Evolutionary conservation across 1,140 invertebrate species (phyloP).

Genomic region (Notospermus geniculatus): DNA sequence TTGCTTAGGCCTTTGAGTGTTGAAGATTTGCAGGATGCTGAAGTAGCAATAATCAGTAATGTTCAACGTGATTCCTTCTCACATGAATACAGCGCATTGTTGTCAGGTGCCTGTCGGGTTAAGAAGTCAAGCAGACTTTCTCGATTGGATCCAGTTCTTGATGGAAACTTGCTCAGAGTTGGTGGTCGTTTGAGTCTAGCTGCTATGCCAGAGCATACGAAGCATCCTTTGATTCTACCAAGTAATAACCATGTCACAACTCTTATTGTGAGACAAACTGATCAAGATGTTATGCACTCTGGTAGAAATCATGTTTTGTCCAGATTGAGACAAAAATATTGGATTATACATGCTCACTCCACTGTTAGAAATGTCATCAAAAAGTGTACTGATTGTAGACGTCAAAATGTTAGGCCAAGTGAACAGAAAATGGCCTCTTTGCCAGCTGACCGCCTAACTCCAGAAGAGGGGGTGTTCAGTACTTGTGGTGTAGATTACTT

Average conservation of each 20-base stretch:
- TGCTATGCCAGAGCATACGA: constrained; percentile 9
- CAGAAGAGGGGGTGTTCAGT: constrained; percentile 28
- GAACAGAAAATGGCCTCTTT: constrained; percentile 25
- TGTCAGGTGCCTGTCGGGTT: too few species aligned
- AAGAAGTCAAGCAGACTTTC: constrained; percentile 5
- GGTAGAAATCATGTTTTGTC: constrained; percentile 11
- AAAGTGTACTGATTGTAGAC: not conserved
- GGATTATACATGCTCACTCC: not conserved
- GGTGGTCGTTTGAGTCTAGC: constrained; percentile 17
- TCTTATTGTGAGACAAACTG: constrained; percentile 11
- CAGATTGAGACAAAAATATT: not conserved
- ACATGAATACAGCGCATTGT: too few species aligned
- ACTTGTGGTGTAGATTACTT: constrained; percentile 36
- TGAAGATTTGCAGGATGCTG: too few species aligned
- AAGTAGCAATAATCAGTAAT: too few species aligned
- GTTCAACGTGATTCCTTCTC: too few species aligned
- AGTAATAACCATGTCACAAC: constrained; percentile 7
- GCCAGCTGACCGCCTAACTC: constrained; percentile 16
- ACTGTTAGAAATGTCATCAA: not conserved
- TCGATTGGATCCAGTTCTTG: constrained; percentile 19
- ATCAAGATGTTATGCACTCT: constrained; percentile 11
- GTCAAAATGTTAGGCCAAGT: not conserved
- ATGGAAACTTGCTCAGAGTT: constrained; percentile 17
- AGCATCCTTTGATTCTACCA: constrained; percentile 24
- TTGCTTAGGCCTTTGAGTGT: not conserved